A percentile compares a stretch with the other conserved stretches of the same genome.
These are phyloP conservation scores for Cephus cinctus DNA, from an alignment of 1,140 invertebrate genomes.

Conservation along the genomic window DNA sequence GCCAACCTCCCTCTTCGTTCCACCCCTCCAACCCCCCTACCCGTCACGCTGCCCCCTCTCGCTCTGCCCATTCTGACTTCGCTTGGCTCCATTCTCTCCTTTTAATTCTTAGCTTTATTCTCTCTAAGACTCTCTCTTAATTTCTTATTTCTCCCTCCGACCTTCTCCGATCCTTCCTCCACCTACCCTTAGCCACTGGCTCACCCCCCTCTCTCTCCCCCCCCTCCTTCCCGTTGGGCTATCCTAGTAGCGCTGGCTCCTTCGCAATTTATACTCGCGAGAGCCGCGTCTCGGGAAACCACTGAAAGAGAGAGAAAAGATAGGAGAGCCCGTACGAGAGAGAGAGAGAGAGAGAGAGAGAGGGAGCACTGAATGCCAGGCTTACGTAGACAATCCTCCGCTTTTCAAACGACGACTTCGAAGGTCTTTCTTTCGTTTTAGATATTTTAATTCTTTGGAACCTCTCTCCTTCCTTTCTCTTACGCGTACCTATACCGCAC, in stretches of 20 bases:
- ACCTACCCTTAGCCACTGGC: slow-evolving; percentile 1
- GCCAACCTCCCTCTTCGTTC: slow-evolving; percentile 12
- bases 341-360: slow-evolving; percentile 15
- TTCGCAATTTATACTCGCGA: slow-evolving; percentile 49
- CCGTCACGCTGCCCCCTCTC: slow-evolving; percentile 27
- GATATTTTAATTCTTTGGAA: slow-evolving; percentile 55
- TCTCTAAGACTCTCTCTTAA: slow-evolving; percentile 58
- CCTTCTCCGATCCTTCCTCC: slow-evolving; percentile 26
- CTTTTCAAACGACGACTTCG: slow-evolving; percentile 52
- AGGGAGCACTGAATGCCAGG: slow-evolving; percentile 49
- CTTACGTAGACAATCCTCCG: slow-evolving; percentile 56
- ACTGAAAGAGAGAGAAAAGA: slow-evolving; percentile 12
- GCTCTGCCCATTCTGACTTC: no score
- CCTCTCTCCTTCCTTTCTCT: background rate
- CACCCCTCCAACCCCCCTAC: slow-evolving; percentile 17
- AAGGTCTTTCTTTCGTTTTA: slow-evolving; percentile 54
- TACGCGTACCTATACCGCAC: background rate
- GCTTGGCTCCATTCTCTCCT: no score
- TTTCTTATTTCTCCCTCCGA: slow-evolving; percentile 56
- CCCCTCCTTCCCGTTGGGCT: slow-evolving; percentile 12
- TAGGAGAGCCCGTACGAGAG: slow-evolving; percentile 13
- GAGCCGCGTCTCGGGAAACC: slow-evolving; percentile 17
- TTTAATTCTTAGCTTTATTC: slow-evolving; percentile 60
- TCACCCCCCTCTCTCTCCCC: slow-evolving; percentile 1
- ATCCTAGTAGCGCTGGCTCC: slow-evolving; percentile 23